Percentiles rank a stretch among this genome's conserved stretches.
phyloP scores from a whole-genome alignment of 2,113 vertebrate genomes.

The Gopherus evgoodei region DNA sequence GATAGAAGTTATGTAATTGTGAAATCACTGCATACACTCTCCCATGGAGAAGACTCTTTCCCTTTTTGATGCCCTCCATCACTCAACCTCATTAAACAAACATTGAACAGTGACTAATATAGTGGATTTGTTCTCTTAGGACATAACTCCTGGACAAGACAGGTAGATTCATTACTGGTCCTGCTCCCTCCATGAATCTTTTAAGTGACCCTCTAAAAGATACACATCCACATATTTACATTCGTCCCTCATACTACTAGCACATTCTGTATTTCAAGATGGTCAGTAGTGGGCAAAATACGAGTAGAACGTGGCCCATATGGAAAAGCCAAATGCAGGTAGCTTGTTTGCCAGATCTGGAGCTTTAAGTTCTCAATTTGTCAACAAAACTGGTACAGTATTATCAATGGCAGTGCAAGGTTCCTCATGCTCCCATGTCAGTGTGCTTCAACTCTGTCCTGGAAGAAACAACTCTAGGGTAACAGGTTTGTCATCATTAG shows the following conservation, averaged over 20 bases:
- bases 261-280: neutral
- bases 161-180: neutral
- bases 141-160: neutral
- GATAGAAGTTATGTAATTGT: neutral
- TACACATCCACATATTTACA: neutral
- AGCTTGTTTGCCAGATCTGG: neutral
- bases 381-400: neutral
- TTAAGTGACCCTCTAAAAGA: neutral
- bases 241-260: neutral
- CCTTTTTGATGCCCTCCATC: neutral
- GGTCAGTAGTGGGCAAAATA: neutral
- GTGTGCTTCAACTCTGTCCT: accelerated
- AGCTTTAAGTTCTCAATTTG: neutral
- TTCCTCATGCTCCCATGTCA: neutral
- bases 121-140: neutral
- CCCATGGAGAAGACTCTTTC: neutral
- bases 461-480: neutral
- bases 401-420: neutral
- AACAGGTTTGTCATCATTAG: neutral
- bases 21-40: neutral
- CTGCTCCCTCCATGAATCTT: neutral
- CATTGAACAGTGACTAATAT: neutral
- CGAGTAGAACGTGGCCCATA: neutral
- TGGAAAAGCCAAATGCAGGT: neutral
- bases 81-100: neutral